Evolutionary conservation across 2,797 vertebrate species (phyloP), one percentile per base, ranked within the genome.

Genomic region (Setipinna tenuifilis): DNA sequence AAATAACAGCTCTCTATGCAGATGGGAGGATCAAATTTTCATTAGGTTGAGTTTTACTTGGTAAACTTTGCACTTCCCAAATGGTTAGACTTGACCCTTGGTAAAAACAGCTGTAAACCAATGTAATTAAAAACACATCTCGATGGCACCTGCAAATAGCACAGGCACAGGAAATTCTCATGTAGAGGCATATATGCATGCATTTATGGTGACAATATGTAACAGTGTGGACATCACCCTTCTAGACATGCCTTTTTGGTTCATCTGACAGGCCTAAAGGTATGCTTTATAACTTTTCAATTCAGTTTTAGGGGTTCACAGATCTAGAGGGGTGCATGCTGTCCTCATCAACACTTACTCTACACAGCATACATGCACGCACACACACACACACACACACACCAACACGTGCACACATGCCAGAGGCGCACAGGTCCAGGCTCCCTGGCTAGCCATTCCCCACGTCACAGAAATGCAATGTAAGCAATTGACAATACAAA

Each of bases 311-410:
- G 16, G 68, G 3, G 6, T 75, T 44, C 31, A 21, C 71, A 78
- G 19, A 41, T 10, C 71, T 31, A 78, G 31, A 44, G 1, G 31
- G 71, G 71, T 44, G 71, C 71, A 78, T 78, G 71, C 71, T 44
- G 35, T 21, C 71, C 71, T 78, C 35, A 19, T 44, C 31, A 44
- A 78, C 6, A 78, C 19, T 9, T 14, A 31, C 23, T 59, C 17
- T 71, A 12, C 62, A 87, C 57, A n/a, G 9, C 28, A 58, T 28
- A 10, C 35, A 65, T 46, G 44, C 78, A 31, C 3, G 21, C 58
- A 81, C 83, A 58, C 75, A 59, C 65, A 58, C 62, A 58, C 85
- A 83, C 85, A 59, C 65, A 80, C 82, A 82, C 62, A 75, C 62
- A 89, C 90, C 58, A 25, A 71, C 65, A 35, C 65, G 25, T 7